Conservation (phyloP, 2,888 invertebrate genomes). For the Himalopsyche anomala region DNA sequence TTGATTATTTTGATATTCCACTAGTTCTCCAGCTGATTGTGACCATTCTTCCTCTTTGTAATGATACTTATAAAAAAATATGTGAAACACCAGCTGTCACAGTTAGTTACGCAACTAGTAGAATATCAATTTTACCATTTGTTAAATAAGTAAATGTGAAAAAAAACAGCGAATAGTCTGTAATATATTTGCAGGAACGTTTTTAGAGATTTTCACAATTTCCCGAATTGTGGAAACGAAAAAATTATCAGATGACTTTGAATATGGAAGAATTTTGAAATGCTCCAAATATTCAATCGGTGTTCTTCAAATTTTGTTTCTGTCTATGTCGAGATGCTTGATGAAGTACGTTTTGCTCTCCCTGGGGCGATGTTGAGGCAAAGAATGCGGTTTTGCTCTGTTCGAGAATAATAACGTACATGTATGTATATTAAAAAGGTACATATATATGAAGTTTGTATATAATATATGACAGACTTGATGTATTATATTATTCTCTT, state of each 20-base stretch:
- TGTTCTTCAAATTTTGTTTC: background rate
- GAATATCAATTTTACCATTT: no score
- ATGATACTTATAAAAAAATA: no score
- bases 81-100: no score
- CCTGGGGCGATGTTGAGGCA: background rate
- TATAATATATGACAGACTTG: background rate
- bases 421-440: background rate
- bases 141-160: background rate
- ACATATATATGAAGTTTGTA: background rate
- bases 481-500: background rate
- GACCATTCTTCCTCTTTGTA: no score
- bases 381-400: conserved; percentile 31
- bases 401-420: conserved; percentile 12
- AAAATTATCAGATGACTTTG: background rate
- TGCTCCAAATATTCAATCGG: background rate
- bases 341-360: conserved; percentile 4
- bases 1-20: no score
- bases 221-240: background rate
- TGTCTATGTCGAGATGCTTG: background rate
- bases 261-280: background rate
- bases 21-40: no score
- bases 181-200: background rate
- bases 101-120: no score
- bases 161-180: no score
- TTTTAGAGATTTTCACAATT: background rate